Evolutionary conservation across 1,140 invertebrate species (phyloP), one percentile per base, ranked within the genome.

Genomic region (Reticulitermes speratus): DNA sequence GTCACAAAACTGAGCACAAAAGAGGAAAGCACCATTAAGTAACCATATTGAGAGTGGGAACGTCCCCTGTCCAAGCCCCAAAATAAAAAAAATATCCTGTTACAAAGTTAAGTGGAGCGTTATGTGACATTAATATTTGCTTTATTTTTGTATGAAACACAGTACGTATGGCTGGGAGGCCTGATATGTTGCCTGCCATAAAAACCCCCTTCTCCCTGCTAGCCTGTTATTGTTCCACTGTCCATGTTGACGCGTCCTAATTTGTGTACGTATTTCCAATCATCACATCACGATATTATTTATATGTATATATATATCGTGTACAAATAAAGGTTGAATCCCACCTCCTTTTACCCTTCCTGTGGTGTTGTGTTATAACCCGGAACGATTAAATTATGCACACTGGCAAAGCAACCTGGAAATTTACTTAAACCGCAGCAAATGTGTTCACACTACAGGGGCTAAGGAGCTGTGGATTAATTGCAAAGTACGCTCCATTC

Each of bases 341-440:
- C 38, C 65, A 75, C n/a, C 25, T 14, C n/a, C 25, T 14, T 12
- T 14, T 30, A 30, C 25, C 65, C 25, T 75, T 75, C 65, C 65
- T 25, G 65, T 75, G 7, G 65, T 75, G 65, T 8, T 3, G 14
- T 14, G n/a, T 30, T 75, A 9, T 75, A 75, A 75, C n/a, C n/a
- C 7, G 65, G 65, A 9, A 75, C 6, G n/a, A 75, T 75, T 75
- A 30, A 75, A 75, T 75, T 75, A 30, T 75, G 65, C n/a, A 75
- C 25, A 75, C 65, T 75, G 25, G 25, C n/a, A 75, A 75, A 75
- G 65, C 65, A 75, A 75, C 65, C 65, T 75, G 65, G 25, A 75
- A n/a, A 75, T 75, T 75, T 75, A 75, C 65, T 75, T 75, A 75
- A 75, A 30, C 65, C 65, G n/a, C 65, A 75, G 25, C 25, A 30